Base-by-base conservation (phyloP, 2,113 vertebrate genomes). In the Python bivittatus region DNA sequence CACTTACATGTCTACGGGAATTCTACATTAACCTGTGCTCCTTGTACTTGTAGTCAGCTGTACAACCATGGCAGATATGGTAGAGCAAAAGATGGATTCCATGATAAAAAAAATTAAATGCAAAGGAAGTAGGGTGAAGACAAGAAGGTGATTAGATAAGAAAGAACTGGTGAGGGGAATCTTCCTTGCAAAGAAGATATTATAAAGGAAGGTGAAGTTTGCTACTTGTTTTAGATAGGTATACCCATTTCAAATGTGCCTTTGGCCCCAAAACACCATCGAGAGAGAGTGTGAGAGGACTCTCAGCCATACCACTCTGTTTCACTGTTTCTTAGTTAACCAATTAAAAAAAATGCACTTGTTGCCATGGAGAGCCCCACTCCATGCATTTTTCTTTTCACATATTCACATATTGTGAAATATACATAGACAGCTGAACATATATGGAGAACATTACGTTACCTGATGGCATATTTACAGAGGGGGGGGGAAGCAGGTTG, bases 351-450 rank as follows among this genome's bases (percentile, higher is more conserved):
- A 95, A 92, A 88, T 95, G 64, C 25, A 91, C 1, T 9, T 23
- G 92, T 97, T 96, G 90, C 90, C 84, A 94, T 92, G 94, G 95
- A 95, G 92, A 92, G 89, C 85, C 92, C 10, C 29, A 92, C 61
- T 58, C 88, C 84, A 0, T 0, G 33, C 8, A 84, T 0, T 38
- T 58, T 94, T 84, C 61, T 60, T 58, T 48, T 48, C 48, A 48
- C 48, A 48, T 15, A 57, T 53, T 38, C 44, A 27, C 25, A 8
- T 7, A 91, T 90, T 90, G 93, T 52, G 91, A 95, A 93, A 64
- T 57, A 11, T 86, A 90, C 79, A 3, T 83, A 91, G 91, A 95
- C 33, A 94, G 79, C 48, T 68, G 44, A 91, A 44, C 6, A 93
- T 57, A 92, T 44, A 33, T 86, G 84, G 58, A 33, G 60, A 92